A percentile compares a stretch with the other conserved stretches of the same genome.
These are phyloP conservation scores for Hirtodrosophila trivittata DNA, from an alignment of 2,888 invertebrate genomes.

Conservation along the genomic window DNA sequence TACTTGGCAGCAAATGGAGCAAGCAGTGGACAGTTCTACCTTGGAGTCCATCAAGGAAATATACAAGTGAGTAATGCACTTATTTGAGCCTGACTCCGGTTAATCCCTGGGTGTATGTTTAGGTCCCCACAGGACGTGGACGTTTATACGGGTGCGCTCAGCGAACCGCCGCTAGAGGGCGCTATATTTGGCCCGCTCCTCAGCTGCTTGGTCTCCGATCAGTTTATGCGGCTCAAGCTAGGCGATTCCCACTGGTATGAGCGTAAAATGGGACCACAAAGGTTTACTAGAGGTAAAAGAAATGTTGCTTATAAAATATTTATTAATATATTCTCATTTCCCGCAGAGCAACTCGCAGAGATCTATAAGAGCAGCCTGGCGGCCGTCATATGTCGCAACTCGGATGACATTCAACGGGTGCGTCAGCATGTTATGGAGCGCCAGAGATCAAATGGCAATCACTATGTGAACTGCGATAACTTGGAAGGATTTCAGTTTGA, in stretches of 20 bases:
- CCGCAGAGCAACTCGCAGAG: slow-evolving; percentile 90
- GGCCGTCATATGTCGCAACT: slow-evolving; percentile 90
- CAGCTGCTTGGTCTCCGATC: slow-evolving; percentile 92
- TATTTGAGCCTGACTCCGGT: slow-evolving; percentile 17
- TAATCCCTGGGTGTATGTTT: slow-evolving; percentile 21
- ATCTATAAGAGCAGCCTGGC: slow-evolving; percentile 91
- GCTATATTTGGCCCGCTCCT: slow-evolving; percentile 93
- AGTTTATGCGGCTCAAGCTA: slow-evolving; percentile 91
- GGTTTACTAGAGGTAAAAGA: slow-evolving; percentile 88
- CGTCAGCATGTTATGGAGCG: slow-evolving; percentile 90
- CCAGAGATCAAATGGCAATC: slow-evolving; percentile 85
- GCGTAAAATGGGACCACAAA: slow-evolving; percentile 86
- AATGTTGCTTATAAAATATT: too few species aligned
- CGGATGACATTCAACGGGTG: slow-evolving; percentile 87
- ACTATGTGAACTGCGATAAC: slow-evolving; percentile 87
- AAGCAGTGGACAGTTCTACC: slow-evolving; percentile 88
- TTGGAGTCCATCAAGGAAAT: slow-evolving; percentile 87
- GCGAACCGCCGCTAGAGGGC: slow-evolving; percentile 89
- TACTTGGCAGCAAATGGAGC: slow-evolving; percentile 87
- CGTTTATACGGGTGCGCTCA: slow-evolving; percentile 93
- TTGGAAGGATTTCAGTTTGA: slow-evolving; percentile 86
- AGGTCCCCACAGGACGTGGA: slow-evolving; percentile 93
- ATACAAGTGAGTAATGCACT: slow-evolving; percentile 85
- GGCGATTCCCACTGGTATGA: slow-evolving; percentile 97
- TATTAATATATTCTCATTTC: background rate